Evolutionary conservation across 2,888 invertebrate species (phyloP), one percentile per base, ranked within the genome.

Genomic region (Hydrotaea diabolus): DNA sequence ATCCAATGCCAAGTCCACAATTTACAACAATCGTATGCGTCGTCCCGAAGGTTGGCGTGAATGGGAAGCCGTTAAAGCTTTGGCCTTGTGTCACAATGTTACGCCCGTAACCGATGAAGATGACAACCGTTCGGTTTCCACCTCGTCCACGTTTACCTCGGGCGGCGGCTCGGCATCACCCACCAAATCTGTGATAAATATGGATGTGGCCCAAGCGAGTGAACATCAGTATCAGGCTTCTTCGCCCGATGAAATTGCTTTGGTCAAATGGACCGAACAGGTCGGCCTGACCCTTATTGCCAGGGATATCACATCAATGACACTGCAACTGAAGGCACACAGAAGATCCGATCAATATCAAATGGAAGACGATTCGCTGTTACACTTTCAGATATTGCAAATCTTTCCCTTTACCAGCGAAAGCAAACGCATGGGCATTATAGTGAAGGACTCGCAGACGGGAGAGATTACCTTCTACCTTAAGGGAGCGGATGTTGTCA

Each of bases 41-140:
- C 93, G 95, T 89, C 93, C 96, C 15, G 94, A 95, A 90, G 94
- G 95, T 77, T 94, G 95, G 85, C 94, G 97, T 76, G 96, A 98
- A 83, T 96, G 96, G 93, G 97, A 97, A 89, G 97, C 97, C 0
- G 97, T 99, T 36, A 96, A 97, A 88, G 99, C 99, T 0, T 93
- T 99, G 73, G 98, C 99, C 0, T 93, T 99, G 49, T 99, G 99
- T 91, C 99, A 99, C 91, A 99, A 99, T 92, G 99, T 99, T 11
- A 99, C 99, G 0, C 99, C 99, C 0, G 98, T 98, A 1, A 97
- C 96, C 89, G 99, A 99, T 88, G 94, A 93, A 19, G 92, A 92
- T 86, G 91, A 92, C 43, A 89, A 89, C 69, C 88, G 89, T 59
- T 90, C 91, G 0, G 90, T 90, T 53, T 90, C 91, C 4, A 91